Percentiles rank a stretch among this genome's conserved stretches.
phyloP scores from a whole-genome alignment of 2,888 invertebrate species.

The Diploptera punctata region DNA sequence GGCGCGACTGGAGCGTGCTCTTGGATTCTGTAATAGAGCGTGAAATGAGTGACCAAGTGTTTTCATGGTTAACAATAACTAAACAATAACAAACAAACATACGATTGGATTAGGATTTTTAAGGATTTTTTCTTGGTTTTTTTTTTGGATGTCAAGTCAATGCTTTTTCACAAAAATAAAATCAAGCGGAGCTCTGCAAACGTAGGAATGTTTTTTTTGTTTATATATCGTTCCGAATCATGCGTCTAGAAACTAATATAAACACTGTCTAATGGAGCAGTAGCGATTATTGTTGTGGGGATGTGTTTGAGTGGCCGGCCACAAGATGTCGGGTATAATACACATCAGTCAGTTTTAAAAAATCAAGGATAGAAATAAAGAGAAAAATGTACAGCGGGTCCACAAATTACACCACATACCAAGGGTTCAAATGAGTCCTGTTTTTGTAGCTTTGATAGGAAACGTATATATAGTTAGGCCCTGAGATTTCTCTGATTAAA shows the following conservation, averaged over 20 bases:
- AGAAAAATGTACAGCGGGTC: too few species aligned
- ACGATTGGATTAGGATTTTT: not conserved
- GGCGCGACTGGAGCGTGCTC: not conserved
- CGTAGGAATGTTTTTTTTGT: too few species aligned
- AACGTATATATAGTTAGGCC: too few species aligned
- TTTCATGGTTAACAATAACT: not conserved
- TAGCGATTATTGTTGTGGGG: not conserved
- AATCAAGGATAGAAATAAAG: not conserved
- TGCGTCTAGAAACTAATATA: not conserved
- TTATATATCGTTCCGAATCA: too few species aligned
- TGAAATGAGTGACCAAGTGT: not conserved
- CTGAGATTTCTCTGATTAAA: too few species aligned
- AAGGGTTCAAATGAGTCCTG: too few species aligned
- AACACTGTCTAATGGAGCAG: not conserved
- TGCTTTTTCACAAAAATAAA: not conserved
- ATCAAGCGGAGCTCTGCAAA: not conserved
- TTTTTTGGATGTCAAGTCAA: not conserved
- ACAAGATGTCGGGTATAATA: too few species aligned
- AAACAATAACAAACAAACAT: conserved; percentile 6
- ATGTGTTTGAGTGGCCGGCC: not conserved
- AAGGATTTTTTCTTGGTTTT: too few species aligned
- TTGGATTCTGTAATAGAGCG: conserved; percentile 8
- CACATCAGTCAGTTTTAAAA: not conserved
- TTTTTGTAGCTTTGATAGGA: too few species aligned
- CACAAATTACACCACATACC: too few species aligned